Percentiles rank a stretch among this genome's conserved stretches.
Evolutionary conservation across 2,888 invertebrate genomes (phyloP).

Genomic region (Ptycholaimellus sp.): DNA sequence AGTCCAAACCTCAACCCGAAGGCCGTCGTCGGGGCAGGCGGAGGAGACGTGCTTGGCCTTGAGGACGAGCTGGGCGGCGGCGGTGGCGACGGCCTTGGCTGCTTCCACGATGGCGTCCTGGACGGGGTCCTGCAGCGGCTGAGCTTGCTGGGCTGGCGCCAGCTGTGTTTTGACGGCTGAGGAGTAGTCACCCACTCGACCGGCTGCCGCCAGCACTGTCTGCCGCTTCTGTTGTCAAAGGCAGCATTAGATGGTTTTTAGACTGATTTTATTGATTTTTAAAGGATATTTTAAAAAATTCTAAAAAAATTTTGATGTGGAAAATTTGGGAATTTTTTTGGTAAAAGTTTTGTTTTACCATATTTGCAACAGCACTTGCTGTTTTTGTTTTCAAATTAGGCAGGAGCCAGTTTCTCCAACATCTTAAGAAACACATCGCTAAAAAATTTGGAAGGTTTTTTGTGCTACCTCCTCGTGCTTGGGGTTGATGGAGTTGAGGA

Average conservation of each 20-base stretch:
- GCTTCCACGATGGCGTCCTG: constrained; percentile 63
- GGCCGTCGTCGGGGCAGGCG: constrained; percentile 49
- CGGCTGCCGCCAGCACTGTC: constrained; percentile 73
- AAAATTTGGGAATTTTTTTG: no score
- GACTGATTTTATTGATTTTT: no score
- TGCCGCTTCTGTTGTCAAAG: constrained; percentile 69
- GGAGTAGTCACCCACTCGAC: constrained; percentile 82
- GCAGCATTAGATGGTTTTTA: no score
- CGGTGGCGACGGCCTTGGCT: constrained; percentile 90
- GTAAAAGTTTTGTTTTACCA: no score
- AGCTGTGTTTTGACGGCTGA: constrained; percentile 64
- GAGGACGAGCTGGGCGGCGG: constrained; percentile 78
- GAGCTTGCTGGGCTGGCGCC: constrained; percentile 65
- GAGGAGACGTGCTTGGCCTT: constrained; percentile 88
- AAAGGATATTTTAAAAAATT: no score
- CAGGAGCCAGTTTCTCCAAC: no score
- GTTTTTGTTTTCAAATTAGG: no score
- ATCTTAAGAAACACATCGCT: no score
- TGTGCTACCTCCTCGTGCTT: constrained; percentile 55
- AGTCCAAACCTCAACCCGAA: constrained; percentile 57
- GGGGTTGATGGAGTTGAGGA: constrained; percentile 81
- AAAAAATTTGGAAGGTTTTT: no score
- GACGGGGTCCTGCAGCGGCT: constrained; percentile 34
- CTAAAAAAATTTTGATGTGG: no score
- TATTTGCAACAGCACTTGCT: no score